Conservation (phyloP, 2,888 invertebrate species). For the Lordiphosa andalusiaca region DNA sequence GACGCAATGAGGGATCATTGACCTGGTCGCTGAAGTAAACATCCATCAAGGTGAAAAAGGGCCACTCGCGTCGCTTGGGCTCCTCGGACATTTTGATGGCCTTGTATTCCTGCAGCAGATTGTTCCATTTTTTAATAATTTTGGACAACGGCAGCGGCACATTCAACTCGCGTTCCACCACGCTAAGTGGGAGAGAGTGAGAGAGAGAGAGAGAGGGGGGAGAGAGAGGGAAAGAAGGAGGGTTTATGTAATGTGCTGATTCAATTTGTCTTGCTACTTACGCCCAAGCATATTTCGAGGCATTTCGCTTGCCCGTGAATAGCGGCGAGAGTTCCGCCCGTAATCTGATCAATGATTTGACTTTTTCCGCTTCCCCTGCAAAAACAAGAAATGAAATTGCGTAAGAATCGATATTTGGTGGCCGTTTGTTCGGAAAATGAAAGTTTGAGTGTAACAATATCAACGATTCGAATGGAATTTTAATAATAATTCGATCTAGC, state of each 20-base stretch:
- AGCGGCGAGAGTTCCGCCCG: constrained; percentile 80
- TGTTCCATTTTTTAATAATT: constrained; percentile 81
- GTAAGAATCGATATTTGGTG: constrained; percentile 9
- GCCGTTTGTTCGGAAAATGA: no score
- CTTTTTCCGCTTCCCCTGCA: constrained; percentile 81
- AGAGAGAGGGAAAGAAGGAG: background rate
- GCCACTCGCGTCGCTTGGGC: constrained; percentile 81
- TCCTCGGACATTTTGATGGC: constrained; percentile 81
- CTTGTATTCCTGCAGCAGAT: constrained; percentile 81
- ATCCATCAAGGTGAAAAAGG: constrained; percentile 80
- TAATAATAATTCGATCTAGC: no score
- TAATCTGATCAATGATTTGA: constrained; percentile 80
- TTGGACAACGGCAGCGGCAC: constrained; percentile 80
- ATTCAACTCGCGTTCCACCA: constrained; percentile 80
- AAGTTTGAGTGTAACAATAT: no score
- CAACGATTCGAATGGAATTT: background rate
- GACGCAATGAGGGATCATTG: constrained; percentile 80
- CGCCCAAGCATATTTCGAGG: constrained; percentile 81
- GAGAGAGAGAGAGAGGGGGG: background rate
- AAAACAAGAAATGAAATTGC: constrained; percentile 21
- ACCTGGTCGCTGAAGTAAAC: constrained; percentile 81
- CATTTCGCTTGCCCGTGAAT: constrained; percentile 81
- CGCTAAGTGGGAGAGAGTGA: constrained; percentile 55
- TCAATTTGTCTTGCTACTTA: constrained; percentile 73
- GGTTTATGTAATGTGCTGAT: constrained; percentile 14